Base-by-base conservation (phyloP, 2,797 vertebrate species). In the Rousettus madagascariensis region DNA sequence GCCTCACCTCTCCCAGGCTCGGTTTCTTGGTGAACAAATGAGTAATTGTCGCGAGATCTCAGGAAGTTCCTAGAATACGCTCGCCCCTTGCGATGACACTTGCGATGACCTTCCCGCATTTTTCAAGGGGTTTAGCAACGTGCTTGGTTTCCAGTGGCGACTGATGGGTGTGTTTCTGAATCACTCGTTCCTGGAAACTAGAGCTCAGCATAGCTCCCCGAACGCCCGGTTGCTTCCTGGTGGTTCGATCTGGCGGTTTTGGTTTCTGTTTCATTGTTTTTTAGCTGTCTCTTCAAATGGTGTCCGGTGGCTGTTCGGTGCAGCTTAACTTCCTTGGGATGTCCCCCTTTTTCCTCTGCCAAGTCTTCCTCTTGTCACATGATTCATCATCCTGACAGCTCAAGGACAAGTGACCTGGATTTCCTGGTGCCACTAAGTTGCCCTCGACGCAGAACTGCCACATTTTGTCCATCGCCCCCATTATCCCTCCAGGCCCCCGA, bases 1-100 rank as follows among this genome's bases (percentile, higher is more conserved):
- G 30, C 66, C 19, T 28, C 33, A 22, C 46, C 63, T 33, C 30
- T 59, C 36, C 24, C 28, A 11, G 8, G 3, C 66, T 15, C 53
- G 30, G 66, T 16, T 59, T 92, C 74, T 92, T 61, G 38, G 77
- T 59, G 30, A 59, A 9, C 17, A 19, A 8, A 20, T 30, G 12
- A 33, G 16, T 20, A 3, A 13, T 8, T 2, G 30, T 33, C 36
- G 41, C 30, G 3, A 7, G 36, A 4, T 8, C 8, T 1, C 55
- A 8, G 20, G 68, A 30, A 43, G 41, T 57, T 51, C 46, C 15
- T 17, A 1, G 22, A 28, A 6, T 3, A 6, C 33, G 5, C 28
- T 2, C 24, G 46, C 6, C 49, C 65, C 20, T 0, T 10, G 46
- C 10, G 0, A 0, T 9, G 28, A 49, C 2, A 13, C 30, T 24